These are phyloP conservation scores for Meandrina meandrites DNA, from an alignment of 92 coral and sea anemone species.

Conservation along the genomic window DNA sequence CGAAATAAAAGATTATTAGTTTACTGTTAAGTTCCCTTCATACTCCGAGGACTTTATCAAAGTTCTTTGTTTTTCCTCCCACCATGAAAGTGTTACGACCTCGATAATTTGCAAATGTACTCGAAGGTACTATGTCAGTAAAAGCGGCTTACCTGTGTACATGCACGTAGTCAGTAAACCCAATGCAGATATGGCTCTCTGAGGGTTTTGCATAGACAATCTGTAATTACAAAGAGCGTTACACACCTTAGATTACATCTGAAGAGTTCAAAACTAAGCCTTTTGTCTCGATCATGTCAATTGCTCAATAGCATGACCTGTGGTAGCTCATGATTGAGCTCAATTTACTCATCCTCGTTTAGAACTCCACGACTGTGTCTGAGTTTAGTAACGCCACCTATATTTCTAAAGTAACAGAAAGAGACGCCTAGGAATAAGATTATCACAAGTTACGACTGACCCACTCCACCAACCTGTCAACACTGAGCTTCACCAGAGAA, in stretches of 20 bases:
- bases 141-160: conserved; percentile 82
- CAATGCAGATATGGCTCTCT: conserved; percentile 92
- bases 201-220: conserved; percentile 94
- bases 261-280: background rate
- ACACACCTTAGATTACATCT: no score
- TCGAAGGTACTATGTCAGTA: no score
- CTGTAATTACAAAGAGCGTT: conserved; percentile 44
- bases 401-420: background rate
- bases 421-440: background rate
- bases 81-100: no score
- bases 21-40: no score
- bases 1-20: no score
- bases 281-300: background rate
- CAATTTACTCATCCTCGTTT: background rate
- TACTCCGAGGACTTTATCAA: no score
- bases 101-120: no score
- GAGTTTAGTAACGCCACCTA: background rate
- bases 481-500: conserved; percentile 91
- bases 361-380: background rate
- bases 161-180: conserved; percentile 89
- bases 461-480: conserved; percentile 79
- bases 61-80: no score
- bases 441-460: background rate
- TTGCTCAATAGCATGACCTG: background rate
- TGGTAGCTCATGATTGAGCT: background rate